Evolutionary conservation across 2,888 invertebrate genomes (phyloP).

Genomic region (Drosophila setosimentum): DNA sequence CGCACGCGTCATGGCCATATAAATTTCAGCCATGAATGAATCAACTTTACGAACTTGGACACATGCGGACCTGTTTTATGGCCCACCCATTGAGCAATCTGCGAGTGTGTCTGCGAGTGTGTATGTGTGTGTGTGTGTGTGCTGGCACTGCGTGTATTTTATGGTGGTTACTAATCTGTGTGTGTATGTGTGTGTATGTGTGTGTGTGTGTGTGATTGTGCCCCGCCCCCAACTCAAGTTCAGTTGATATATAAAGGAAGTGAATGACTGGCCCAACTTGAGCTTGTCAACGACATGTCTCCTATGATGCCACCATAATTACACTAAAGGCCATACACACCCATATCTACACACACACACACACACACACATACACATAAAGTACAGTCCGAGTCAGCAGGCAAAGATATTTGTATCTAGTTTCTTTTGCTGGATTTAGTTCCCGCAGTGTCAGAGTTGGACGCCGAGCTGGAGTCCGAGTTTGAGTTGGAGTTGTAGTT

Average conservation of each 20-base stretch:
- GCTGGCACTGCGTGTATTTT: constrained; percentile 45
- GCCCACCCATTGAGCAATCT: constrained; percentile 47
- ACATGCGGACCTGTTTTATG: constrained; percentile 74
- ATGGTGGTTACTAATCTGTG: constrained; percentile 29
- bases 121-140: constrained; percentile 7
- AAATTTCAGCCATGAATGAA: constrained; percentile 79
- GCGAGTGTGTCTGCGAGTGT: constrained; percentile 9
- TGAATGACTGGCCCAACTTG: constrained; percentile 63
- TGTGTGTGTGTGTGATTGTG: constrained; percentile 38
- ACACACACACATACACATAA: not conserved
- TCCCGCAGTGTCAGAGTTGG: constrained; percentile 16
- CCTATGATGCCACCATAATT: constrained; percentile 71
- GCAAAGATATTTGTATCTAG: constrained; percentile 75
- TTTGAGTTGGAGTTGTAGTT: not conserved
- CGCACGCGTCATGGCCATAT: constrained; percentile 67
- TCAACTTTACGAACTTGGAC: constrained; percentile 78
- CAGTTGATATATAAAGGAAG: constrained; percentile 58
- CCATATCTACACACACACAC: not conserved
- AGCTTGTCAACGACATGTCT: constrained; percentile 74
- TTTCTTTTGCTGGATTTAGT: constrained; percentile 70
- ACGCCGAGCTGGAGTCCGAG: constrained; percentile 7
- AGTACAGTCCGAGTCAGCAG: constrained; percentile 22
- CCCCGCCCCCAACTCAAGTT: constrained; percentile 44
- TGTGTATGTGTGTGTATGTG: constrained; percentile 31
- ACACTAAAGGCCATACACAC: constrained; percentile 59